Percentiles rank a stretch among this genome's conserved stretches.
phyloP scores from a whole-genome alignment of 2,888 invertebrate species.

The Ormyrus pomaceus region DNA sequence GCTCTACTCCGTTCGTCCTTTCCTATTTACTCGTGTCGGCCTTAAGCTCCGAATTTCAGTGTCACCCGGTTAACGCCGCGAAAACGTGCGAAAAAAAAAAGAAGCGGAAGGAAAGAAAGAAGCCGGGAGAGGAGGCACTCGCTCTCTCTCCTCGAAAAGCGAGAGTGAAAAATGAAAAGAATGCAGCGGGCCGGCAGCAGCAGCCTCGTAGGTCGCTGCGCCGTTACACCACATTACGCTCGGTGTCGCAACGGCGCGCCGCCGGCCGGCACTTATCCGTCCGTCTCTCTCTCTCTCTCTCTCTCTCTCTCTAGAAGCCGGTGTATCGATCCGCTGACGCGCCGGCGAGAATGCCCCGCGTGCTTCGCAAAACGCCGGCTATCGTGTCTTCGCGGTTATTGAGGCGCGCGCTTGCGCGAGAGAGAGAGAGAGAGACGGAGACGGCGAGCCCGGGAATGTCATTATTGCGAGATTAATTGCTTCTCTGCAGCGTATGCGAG shows the following conservation, averaged over 20 bases:
- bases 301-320: not conserved
- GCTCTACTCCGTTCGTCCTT: not conserved
- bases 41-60: not conserved
- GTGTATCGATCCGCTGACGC: not conserved
- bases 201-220: conserved; percentile 25
- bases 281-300: not conserved
- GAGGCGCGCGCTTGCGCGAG: not conserved
- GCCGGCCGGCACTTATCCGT: conserved; percentile 9
- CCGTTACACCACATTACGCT: conserved; percentile 53
- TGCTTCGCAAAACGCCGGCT: too few relatives aligned
- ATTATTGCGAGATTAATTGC: too few relatives aligned
- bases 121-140: conserved; percentile 26
- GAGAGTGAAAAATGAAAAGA: too few relatives aligned
- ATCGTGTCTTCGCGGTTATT: conserved; percentile 19
- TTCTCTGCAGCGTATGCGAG: too few relatives aligned
- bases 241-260: conserved; percentile 48
- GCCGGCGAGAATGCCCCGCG: not conserved
- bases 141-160: conserved; percentile 5
- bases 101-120: conserved; percentile 2
- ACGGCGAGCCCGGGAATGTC: too few relatives aligned
- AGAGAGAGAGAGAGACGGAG: too few relatives aligned
- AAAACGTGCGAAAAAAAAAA: not conserved
- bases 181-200: too few relatives aligned
- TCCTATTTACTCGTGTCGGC: not conserved
- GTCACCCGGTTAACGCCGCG: not conserved